Evolutionary conservation across 2,888 invertebrate genomes (phyloP), one percentile per base, ranked within the genome.

Genomic region (Leptothorax acervorum): DNA sequence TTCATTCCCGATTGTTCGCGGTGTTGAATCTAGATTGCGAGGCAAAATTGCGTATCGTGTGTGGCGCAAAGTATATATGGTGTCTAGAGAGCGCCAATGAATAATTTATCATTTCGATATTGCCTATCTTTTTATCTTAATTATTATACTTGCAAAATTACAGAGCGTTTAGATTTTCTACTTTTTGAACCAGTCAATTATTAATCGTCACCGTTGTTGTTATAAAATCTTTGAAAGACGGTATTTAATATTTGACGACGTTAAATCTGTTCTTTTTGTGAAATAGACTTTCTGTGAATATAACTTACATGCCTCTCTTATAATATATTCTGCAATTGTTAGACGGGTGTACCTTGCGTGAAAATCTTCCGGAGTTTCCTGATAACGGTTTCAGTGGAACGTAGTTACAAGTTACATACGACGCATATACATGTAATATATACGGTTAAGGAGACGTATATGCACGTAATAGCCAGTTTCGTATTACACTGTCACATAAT

Each of bases 391-490:
- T 60, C 57, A 79, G 57, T 48, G 57, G 35, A 60, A 60, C 48
- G 11, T 60, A 60, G 60, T 35, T 57, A 48, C 35, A 65, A 23
- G 23, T 23, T 68, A 55, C n/a, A 35, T 0, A 6, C 35, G 71
- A 42, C n/a, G 45, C 48, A 60, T 60, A 65, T 35, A 51, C n/a
- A 60, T 23, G 51, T 23, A 23, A 35, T 35, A 48, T 9, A 70
- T 51, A 70, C 53, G 35, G 57, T 23, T 39, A 35, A 48, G 68
- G 45, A 65, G 45, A 70, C 63, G 62, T 74, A 23, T 65, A 65
- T 42, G 76, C 55, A 76, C 48, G 79, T 35, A 71, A 81, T 71
- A 81, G 73, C 73, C 73, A 73, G 79, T 81, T 81, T 81, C 73
- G 42, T 65, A 60, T 81, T 81, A 81, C 79, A 81, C 79, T 62